These are phyloP conservation scores for Melanerpes formicivorus DNA, from an alignment of 2,113 vertebrate species.

Conservation along the genomic window DNA sequence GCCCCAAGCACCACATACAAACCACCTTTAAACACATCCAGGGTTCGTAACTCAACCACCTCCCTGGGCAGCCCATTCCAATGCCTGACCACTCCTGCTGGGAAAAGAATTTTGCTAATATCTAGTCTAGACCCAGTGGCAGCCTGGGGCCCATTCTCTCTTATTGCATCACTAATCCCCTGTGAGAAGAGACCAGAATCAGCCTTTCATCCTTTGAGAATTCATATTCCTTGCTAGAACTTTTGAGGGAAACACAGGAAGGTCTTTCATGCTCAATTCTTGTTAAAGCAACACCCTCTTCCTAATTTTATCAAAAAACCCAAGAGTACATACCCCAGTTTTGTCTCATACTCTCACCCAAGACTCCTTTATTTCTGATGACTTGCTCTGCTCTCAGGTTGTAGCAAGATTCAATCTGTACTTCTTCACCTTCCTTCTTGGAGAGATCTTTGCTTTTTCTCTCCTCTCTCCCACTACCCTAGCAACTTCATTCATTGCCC, in stretches of 20 bases:
- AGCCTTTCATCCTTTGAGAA: background rate
- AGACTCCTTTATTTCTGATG: background rate
- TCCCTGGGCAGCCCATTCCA: too few relatives aligned
- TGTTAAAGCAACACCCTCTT: background rate
- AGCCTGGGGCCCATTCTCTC: too few relatives aligned
- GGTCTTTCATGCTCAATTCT: background rate
- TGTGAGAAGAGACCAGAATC: too few relatives aligned
- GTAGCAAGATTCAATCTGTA: background rate
- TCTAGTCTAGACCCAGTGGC: too few relatives aligned
- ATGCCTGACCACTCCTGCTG: too few relatives aligned
- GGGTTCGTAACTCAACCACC: too few relatives aligned
- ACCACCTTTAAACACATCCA: too few relatives aligned
- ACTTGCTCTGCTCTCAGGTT: background rate
- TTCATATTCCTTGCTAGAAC: background rate
- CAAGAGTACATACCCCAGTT: background rate
- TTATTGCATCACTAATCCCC: too few relatives aligned
- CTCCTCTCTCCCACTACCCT: background rate
- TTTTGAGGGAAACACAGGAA: background rate
- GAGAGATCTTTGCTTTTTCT: background rate
- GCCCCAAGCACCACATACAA: too few relatives aligned
- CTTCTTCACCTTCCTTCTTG: background rate
- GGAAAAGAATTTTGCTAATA: too few relatives aligned
- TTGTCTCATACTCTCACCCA: background rate
- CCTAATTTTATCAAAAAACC: background rate
- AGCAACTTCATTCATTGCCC: background rate